These are phyloP conservation scores for Ceryle rudis DNA, from an alignment of 2,797 vertebrate species.

Conservation along the genomic window DNA sequence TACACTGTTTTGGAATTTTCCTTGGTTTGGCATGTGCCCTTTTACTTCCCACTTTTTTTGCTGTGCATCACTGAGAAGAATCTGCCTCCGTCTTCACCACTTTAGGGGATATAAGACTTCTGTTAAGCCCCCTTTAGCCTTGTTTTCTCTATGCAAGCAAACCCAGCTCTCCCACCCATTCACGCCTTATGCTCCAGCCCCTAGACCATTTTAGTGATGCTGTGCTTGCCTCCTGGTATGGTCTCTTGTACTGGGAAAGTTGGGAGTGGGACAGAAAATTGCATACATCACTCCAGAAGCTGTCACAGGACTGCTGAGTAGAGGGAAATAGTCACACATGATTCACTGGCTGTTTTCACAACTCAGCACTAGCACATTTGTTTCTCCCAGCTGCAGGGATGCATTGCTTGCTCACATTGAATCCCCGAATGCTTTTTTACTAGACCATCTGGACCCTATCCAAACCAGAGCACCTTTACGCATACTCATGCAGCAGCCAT, in stretches of 20 bases:
- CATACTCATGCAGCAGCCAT: fast-evolving
- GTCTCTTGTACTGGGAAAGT: fast-evolving
- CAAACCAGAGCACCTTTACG: not conserved
- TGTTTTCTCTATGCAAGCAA: not conserved
- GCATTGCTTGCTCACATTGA: fast-evolving
- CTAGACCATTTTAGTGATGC: fast-evolving
- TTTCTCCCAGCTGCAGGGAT: not conserved
- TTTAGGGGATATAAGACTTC: fast-evolving
- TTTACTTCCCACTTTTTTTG: not conserved
- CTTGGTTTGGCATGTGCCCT: not conserved
- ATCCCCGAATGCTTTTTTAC: not conserved
- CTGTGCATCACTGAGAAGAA: not conserved
- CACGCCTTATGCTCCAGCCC: fast-evolving
- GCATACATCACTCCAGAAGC: fast-evolving
- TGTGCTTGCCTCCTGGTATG: not conserved
- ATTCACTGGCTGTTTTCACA: too few species aligned
- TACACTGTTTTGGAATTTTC: not conserved
- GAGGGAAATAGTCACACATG: fast-evolving
- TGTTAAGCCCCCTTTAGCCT: too few species aligned
- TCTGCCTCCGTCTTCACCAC: not conserved
- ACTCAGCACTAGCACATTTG: fast-evolving
- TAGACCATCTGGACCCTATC: not conserved
- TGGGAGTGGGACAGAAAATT: not conserved
- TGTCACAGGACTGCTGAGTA: fast-evolving
- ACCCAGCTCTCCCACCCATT: not conserved